A percentile compares a stretch with the other conserved stretches of the same genome.
Conservation (phyloP, 2,888 invertebrate genomes). For the Galerucella calmariensis region DNA sequence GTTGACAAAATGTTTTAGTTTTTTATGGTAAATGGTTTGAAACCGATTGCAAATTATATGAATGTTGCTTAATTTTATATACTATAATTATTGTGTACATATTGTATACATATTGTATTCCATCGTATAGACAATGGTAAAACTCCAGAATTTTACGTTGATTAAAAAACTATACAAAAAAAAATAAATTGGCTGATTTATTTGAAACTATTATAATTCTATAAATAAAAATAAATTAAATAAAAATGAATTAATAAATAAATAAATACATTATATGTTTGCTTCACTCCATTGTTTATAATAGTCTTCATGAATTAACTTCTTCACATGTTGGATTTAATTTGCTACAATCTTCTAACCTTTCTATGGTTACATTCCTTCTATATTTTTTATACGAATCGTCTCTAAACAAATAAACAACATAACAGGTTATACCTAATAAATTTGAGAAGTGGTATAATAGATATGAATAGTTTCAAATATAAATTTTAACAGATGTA, state of each 20-base stretch:
- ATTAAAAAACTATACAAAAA: neutral
- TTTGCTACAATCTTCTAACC: slow-evolving; percentile 42
- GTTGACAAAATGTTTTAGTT: too few relatives aligned
- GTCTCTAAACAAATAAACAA: slow-evolving; percentile 41
- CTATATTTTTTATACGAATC: slow-evolving; percentile 45
- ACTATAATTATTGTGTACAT: too few relatives aligned
- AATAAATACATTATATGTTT: neutral
- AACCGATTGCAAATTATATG: too few relatives aligned
- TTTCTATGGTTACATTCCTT: slow-evolving; percentile 37
- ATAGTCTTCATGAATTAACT: neutral
- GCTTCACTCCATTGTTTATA: neutral
- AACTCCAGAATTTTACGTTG: too few relatives aligned
- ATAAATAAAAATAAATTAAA: neutral
- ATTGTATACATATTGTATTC: too few relatives aligned
- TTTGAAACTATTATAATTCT: neutral
- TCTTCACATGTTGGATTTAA: slow-evolving; percentile 41
- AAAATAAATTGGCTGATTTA: neutral
- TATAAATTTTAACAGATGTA: too few relatives aligned
- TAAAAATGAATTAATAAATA: neutral
- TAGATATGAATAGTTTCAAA: too few relatives aligned
- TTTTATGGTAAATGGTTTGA: too few relatives aligned
- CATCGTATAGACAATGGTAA: too few relatives aligned
- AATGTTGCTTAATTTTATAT: too few relatives aligned
- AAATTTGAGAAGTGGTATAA: neutral
- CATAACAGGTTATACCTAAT: neutral